Evolutionary conservation across 2,797 vertebrate species (phyloP), one percentile per base, ranked within the genome.

Genomic region (Xenops minutus): DNA sequence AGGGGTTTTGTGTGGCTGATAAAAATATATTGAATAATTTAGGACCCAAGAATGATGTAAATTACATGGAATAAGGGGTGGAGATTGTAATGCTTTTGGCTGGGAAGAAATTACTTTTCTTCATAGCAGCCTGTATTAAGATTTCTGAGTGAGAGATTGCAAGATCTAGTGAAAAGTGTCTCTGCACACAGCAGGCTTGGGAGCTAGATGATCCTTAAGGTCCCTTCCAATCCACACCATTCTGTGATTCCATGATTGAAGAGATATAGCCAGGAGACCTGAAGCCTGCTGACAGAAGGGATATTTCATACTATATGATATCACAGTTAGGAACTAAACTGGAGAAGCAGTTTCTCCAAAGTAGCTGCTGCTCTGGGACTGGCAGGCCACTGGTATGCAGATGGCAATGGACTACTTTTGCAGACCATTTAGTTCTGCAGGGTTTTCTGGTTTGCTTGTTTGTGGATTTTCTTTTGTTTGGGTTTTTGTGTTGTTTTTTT

Each of bases 181-280:
- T 29, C 1, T 2, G 20, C 30, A 23, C 37, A 21, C 7, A 13
- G 29, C 44, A 52, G 19, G 0, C n/a, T 2, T 3, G 20, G 76
- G 29, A 64, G 6, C 6, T 7, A 21, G 13, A 34, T 51, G 44
- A 20, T 51, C 7, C 29, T n/a, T 24, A 19, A 41, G 12, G 27
- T 32, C 37, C 29, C 44, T 58, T 66, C 59, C 20, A 71, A 72
- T 27, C 6, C 29, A 75, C 26, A 41, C 2, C 10, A 18, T 37
- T 29, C 9, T 44, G 12, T 17, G 15, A n/a, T 58, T 37, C 43
- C n/a, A 18, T 24, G 3, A 37, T 37, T 58, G 37, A 27, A 43
- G 39, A 29, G 8, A 54, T 26, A 48, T 2, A 58, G 22, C 12
- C 24, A 68, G 39, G 52, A 55, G 12, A 39, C 6, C 19, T 63